Base-by-base conservation (phyloP, 1,140 invertebrate genomes). In the Mylabris phalerata region DNA sequence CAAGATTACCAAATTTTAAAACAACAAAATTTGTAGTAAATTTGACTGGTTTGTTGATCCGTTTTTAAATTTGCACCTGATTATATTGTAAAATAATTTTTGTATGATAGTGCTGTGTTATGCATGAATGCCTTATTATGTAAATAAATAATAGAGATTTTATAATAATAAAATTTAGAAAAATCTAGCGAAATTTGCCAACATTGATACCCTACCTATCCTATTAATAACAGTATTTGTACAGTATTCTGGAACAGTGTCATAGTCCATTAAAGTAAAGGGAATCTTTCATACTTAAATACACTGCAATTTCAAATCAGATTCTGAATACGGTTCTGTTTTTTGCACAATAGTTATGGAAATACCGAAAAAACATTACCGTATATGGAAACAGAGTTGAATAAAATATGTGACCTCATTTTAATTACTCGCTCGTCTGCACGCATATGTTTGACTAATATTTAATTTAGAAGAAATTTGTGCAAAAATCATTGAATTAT, bases 291-390 rank as follows among this genome's bases (percentile, higher is more conserved):
- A 19, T 19, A 19, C 1, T 19, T 1, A 19, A 19, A 19, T 19
- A 19, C 19, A 19, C 19, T 19, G 19, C 19, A 19, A 19, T 19
- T 19, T 19, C 19, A 19, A 19, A 19, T 19, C 19, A 1, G 19
- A 19, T 19, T 19, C 19, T 19, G 19, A 19, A 19, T 19, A 19
- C 19, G 19, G 19, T 1, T 19, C 19, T 19, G 19, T 19, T 19
- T 2, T 19, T 19, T 19, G 19, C 19, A 19, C 19, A 19, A 32
- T 32, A 32, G 7, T 5, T 32, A 32, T 32, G 25, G 49, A 11
- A 19, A 50, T 41, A 39, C 40, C 27, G 46, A 54, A 54, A 54
- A 54, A 46, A 13, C 51, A 54, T 27, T 38, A 32, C 51, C 25
- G 45, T 45, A 54, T 54, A 38, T 46, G 43, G 51, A 27, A 3